These are phyloP conservation scores for Bombyx mandarina DNA, from an alignment of 1,140 invertebrate species.

Conservation along the genomic window DNA sequence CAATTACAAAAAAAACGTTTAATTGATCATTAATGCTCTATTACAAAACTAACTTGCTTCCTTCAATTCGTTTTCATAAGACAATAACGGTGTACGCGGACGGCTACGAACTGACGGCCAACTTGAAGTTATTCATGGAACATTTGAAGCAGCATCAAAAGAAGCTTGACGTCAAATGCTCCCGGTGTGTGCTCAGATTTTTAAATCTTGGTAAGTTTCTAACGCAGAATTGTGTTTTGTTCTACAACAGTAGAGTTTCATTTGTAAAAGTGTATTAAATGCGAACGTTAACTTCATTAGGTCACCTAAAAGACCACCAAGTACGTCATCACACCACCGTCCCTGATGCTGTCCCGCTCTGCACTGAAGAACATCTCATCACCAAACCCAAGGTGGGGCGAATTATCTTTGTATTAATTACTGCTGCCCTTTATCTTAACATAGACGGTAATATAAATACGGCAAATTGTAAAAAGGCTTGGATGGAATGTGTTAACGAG, in stretches of 20 bases:
- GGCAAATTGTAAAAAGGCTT: too few species aligned
- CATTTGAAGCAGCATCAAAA: conserved; percentile 71
- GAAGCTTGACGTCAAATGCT: conserved; percentile 76
- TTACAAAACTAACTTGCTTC: too few species aligned
- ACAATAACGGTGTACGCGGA: conserved; percentile 62
- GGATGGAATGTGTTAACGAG: too few species aligned
- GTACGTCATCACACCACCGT: conserved; percentile 64
- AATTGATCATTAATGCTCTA: too few species aligned
- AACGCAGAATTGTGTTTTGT: not conserved
- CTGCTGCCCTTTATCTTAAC: not conserved
- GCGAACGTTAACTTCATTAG: conserved; percentile 25
- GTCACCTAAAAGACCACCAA: conserved; percentile 71
- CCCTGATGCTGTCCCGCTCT: conserved; percentile 44
- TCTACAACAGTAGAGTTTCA: not conserved
- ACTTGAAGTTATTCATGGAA: conserved; percentile 67
- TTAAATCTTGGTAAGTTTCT: conserved; percentile 73
- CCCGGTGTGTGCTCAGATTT: conserved; percentile 79
- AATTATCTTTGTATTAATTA: not conserved
- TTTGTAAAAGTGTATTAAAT: not conserved
- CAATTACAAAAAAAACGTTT: not conserved
- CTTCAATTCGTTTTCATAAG: conserved; percentile 22
- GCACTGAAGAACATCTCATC: conserved; percentile 60
- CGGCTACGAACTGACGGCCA: conserved; percentile 63
- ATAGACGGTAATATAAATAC: too few species aligned
- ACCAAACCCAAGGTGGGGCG: conserved; percentile 52